Evolutionary conservation across 2,113 vertebrate genomes (phyloP), one percentile per base, ranked within the genome.

Genomic region (Scomber scombrus): DNA sequence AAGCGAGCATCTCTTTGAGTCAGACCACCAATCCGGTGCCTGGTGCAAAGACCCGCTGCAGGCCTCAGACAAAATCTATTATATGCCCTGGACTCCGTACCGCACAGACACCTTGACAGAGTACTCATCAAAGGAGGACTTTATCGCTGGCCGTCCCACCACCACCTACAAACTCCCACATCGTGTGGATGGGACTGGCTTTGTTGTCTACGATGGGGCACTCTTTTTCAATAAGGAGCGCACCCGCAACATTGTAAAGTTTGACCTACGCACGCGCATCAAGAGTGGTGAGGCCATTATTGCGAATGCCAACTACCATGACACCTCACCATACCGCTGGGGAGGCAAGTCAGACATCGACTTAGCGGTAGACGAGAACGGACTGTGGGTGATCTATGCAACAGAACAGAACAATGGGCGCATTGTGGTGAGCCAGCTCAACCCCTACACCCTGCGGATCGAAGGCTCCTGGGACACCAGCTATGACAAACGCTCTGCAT

Each of bases 31-130:
- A 5, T 99, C 98, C 0, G 98, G 98, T 40, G 97, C 98, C 0
- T 99, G 98, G 98, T 99, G 98, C 94, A 99, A 99, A 92, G 98
- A 99, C 89, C 98, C 98, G 1, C 93, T 99, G 8, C 98, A 99
- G 92, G 97, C 98, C 5, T 99, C 98, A 0, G 97, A 99, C 92
- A 99, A 99, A 94, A 99, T 99, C 87, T 99, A 99, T 93, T 99
- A 99, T 91, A 99, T 99, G 98, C 98, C 98, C 16, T 99, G 98
- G 98, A 99, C 98, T 0, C 98, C 98, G 0, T 99, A 99, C 90
- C 95, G 98, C 82, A 99, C 98, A 0, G 98, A 99, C 89, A 99
- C 97, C 0, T 94, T 99, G 74, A 99, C 97, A 0, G 98, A 99
- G 68, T 99, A 99, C 85, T 99, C 98, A 4, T 99, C 98, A 45